phyloP scores from a whole-genome alignment of 2,888 invertebrate species.

The Vesta saturnalis region DNA sequence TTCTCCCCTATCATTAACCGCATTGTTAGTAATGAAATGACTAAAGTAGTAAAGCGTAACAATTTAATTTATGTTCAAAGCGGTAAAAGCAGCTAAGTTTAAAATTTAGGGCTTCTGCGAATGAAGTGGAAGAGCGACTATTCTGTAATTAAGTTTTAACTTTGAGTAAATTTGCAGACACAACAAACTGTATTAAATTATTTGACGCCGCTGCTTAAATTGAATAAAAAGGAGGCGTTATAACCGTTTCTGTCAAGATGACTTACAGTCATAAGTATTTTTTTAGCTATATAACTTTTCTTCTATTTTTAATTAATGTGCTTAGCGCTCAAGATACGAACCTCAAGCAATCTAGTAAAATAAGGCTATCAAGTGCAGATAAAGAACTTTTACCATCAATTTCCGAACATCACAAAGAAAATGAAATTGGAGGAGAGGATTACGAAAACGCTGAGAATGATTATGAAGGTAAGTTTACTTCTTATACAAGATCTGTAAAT shows the following conservation, averaged over 20 bases:
- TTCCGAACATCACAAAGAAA: neutral
- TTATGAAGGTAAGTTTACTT: neutral
- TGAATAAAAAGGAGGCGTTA: neutral
- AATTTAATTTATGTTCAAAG: slow-evolving; percentile 23
- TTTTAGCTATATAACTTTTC: neutral
- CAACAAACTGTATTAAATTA: neutral
- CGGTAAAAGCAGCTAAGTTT: slow-evolving; percentile 17
- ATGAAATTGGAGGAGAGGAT: neutral
- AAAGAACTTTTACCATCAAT: neutral
- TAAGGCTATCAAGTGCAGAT: neutral
- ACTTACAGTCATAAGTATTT: slow-evolving; percentile 1
- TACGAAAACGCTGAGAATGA: neutral
- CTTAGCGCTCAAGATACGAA: neutral
- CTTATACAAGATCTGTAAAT: too few species aligned
- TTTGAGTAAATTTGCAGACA: slow-evolving; percentile 11
- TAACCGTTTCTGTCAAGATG: slow-evolving; percentile 7
- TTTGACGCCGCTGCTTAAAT: neutral
- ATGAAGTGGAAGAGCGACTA: slow-evolving; percentile 42
- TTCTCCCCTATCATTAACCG: slow-evolving; percentile 18
- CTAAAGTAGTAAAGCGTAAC: slow-evolving; percentile 25
- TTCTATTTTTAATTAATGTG: neutral
- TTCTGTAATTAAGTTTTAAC: slow-evolving; percentile 8
- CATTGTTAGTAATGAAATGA: slow-evolving; percentile 26
- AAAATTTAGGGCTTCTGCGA: slow-evolving; percentile 18
- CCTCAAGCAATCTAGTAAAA: neutral